Base-by-base conservation (phyloP, 2,797 vertebrate species). In the Nannoperca obscura region DNA sequence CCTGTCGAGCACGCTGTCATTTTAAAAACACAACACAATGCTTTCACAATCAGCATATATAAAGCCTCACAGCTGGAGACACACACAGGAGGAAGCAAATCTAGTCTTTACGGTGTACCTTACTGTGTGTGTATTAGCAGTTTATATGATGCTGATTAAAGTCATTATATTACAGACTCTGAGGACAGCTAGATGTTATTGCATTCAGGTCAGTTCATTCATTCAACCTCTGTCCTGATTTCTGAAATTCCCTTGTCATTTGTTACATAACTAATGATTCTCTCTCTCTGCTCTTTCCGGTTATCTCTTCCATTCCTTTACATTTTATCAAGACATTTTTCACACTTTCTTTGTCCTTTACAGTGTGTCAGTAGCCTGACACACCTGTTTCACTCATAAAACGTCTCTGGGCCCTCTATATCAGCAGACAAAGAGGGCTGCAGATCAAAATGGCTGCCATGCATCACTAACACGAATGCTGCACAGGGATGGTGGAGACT, bases 361-460 rank as follows among this genome's bases (percentile, higher is more conserved):
- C 27, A 61, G 19, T 47, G 24, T 7, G 24, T 24, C 53, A n/a
- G 5, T 8, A 15, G 24, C 30, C 30, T 59, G 36, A 59, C 3
- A 49, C 17, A 46, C 13, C 12, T 82, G 34, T 57, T 27, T 69
- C 24, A 73, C 53, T 80, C 34, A 24, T 32, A 30, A 49, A 1
- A 60, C 50, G 36, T 65, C 40, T 4, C 42, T 46, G 11, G 79
- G 65, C 47, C 38, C 5, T 57, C 44, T 70, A 54, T 74, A 44
- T 79, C 4, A 70, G 42, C 64, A 83, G 47, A 92, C 89, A 90
- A 89, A 91, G 83, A 84, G 42, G 19, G 59, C 77, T 81, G 79
- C 69, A 54, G 76, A 86, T 88, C 89, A 94, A 94, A 94, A 94
- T 94, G 93, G 93, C 94, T 92, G 89, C 93, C 79, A 6, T 70